Conservation (phyloP, 2,888 invertebrate species). For the Drosophila melanosoma region DNA sequence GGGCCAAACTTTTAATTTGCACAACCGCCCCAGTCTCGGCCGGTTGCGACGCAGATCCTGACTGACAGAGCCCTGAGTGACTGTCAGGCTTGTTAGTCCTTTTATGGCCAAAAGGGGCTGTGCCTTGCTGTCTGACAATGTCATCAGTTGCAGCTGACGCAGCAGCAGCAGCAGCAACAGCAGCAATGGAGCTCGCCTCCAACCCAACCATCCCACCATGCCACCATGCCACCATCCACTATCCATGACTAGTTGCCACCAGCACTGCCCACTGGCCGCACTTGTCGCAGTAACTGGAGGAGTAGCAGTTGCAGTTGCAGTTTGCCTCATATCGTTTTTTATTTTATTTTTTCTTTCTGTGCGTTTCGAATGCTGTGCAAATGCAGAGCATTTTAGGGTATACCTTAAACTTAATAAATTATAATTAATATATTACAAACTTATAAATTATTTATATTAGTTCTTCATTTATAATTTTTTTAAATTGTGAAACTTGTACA, state of each 20-base stretch:
- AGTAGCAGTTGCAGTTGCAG: conserved; percentile 44
- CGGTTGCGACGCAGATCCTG: conserved; percentile 34
- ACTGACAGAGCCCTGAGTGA: conserved; percentile 72
- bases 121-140: conserved; percentile 77
- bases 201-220: neutral
- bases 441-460: neutral
- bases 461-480: neutral
- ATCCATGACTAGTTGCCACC: neutral
- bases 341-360: conserved; percentile 16
- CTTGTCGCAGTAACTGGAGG: conserved; percentile 25
- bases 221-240: neutral
- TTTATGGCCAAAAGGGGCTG: conserved; percentile 53
- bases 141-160: conserved; percentile 82
- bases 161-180: conserved; percentile 67
- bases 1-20: conserved; percentile 81
- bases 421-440: neutral
- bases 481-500: neutral
- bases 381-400: neutral
- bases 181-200: conserved; percentile 9
- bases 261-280: conserved; percentile 15
- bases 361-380: neutral
- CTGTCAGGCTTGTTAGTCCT: conserved; percentile 77
- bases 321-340: conserved; percentile 25
- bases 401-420: neutral
- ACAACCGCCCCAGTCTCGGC: conserved; percentile 26